Conservation (phyloP, 2,888 invertebrate species). For the Latrodectus elegans region DNA sequence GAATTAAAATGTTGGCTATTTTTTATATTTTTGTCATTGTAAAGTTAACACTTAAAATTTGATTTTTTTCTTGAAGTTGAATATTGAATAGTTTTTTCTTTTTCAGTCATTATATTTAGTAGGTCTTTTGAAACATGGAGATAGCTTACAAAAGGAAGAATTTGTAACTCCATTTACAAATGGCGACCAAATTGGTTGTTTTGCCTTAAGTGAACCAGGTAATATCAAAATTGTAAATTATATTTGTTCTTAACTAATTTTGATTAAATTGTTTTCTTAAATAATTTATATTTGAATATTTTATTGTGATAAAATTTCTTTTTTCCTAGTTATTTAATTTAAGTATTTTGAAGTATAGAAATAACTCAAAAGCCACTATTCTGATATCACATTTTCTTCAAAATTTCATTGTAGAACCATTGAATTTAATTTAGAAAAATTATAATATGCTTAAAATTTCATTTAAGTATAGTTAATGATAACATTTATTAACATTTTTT, state of each 20-base stretch:
- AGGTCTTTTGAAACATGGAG: conserved; percentile 87
- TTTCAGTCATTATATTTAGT: conserved; percentile 89
- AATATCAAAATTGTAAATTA: not conserved
- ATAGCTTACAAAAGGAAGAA: conserved; percentile 85
- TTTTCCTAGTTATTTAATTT: conserved; percentile 14
- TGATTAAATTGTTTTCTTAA: not conserved
- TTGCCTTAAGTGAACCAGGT: conserved; percentile 93
- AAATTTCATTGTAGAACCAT: too few species aligned
- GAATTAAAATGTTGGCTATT: too few species aligned
- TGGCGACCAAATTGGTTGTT: conserved; percentile 88
- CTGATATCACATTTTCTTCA: too few species aligned
- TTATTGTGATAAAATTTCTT: not conserved
- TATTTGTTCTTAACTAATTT: not conserved
- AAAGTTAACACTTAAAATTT: too few species aligned
- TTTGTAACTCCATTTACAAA: conserved; percentile 84
- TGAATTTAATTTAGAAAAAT: too few species aligned
- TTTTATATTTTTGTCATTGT: too few species aligned
- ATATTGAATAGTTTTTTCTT: not conserved
- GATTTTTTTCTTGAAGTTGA: not conserved
- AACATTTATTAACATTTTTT: too few species aligned
- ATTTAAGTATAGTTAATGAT: too few species aligned
- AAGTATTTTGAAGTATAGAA: too few species aligned
- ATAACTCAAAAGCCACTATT: too few species aligned
- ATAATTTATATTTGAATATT: not conserved
- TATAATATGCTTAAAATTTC: too few species aligned